Percentiles rank a stretch among this genome's conserved stretches.
phyloP scores from a whole-genome alignment of 2,113 vertebrate genomes.

The Uria aalge region DNA sequence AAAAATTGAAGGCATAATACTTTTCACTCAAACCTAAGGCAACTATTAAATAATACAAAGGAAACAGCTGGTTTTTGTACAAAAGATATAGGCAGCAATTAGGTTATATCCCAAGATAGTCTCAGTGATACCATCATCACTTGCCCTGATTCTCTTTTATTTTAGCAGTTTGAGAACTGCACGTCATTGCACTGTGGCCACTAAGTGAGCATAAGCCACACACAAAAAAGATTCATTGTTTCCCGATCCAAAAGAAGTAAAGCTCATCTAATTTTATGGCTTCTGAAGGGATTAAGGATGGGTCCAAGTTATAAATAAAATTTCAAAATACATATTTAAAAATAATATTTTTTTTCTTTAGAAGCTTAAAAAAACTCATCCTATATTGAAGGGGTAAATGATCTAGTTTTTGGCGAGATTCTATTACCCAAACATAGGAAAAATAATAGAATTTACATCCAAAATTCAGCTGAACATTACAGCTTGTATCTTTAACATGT shows the following conservation, averaged over 20 bases:
- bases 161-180: not conserved
- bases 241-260: not conserved
- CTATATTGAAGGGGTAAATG: not conserved
- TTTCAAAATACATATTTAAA: not conserved
- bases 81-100: not conserved
- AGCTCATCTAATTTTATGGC: not conserved
- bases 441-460: not conserved
- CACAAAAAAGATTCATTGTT: not conserved
- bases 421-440: not conserved
- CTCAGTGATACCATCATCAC: not conserved
- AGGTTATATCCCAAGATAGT: not conserved
- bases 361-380: not conserved
- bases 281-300: not conserved
- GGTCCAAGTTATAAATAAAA: not conserved
- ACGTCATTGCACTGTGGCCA: not conserved
- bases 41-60: not conserved
- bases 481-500: not conserved
- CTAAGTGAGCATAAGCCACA: not conserved
- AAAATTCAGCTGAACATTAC: not conserved
- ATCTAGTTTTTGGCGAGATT: not conserved
- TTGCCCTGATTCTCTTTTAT: not conserved
- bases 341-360: not conserved
- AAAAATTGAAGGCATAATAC: not conserved
- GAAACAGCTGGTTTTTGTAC: not conserved
- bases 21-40: not conserved